These are phyloP conservation scores for Eurypyga helias DNA, from an alignment of 2,113 vertebrate genomes.

Conservation along the genomic window DNA sequence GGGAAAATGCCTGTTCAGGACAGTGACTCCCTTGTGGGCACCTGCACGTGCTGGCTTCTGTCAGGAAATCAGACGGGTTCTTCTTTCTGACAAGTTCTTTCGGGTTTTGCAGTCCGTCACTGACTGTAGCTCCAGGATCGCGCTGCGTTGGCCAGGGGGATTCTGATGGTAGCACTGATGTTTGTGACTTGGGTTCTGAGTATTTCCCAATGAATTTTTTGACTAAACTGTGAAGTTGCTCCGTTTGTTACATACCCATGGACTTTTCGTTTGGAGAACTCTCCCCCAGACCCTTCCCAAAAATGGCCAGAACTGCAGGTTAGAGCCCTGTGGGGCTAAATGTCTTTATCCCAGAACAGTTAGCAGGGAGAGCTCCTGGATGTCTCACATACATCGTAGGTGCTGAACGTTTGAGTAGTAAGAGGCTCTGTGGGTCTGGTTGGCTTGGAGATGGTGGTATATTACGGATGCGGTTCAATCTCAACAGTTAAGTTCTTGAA, in stretches of 20 bases:
- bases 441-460: fast-evolving
- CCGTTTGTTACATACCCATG: neutral
- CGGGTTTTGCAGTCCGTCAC: neutral
- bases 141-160: neutral
- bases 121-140: neutral
- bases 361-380: neutral
- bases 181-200: neutral
- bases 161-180: neutral
- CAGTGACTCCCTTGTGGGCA: neutral
- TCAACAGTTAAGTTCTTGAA: neutral
- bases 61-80: neutral
- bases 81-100: neutral
- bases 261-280: neutral
- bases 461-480: neutral
- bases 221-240: neutral
- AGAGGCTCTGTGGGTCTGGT: neutral
- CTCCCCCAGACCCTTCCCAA: fast-evolving
- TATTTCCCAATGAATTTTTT: neutral
- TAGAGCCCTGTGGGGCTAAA: neutral
- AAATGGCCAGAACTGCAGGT: neutral
- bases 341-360: neutral
- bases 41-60: neutral
- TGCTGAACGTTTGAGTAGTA: neutral
- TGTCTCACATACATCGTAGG: neutral
- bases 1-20: fast-evolving